These are phyloP conservation scores for Strigamia crassipes DNA, from an alignment of 2,888 invertebrate genomes.

Conservation along the genomic window DNA sequence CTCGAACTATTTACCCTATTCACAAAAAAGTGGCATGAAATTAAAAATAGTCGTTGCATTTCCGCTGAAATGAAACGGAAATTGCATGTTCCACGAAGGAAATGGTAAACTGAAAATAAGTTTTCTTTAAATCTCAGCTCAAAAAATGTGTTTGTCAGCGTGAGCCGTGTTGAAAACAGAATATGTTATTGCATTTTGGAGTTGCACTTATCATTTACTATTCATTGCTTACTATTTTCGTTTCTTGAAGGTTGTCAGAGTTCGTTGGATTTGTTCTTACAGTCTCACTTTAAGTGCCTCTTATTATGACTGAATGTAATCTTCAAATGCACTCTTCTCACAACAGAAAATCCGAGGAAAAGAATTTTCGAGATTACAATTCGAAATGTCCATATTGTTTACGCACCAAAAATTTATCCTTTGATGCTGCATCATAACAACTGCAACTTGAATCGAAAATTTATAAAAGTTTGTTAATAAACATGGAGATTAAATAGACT, in stretches of 20 bases:
- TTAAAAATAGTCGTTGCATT: neutral
- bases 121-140: neutral
- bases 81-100: neutral
- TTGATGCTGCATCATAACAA: neutral
- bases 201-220: constrained; percentile 27
- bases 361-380: neutral
- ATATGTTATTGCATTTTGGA: neutral
- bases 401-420: neutral
- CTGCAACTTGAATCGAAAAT: neutral
- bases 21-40: neutral
- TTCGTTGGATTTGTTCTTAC: constrained; percentile 11
- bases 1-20: neutral
- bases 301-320: constrained; percentile 35
- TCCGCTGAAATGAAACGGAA: neutral
- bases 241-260: neutral
- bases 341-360: neutral
- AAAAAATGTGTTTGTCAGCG: constrained; percentile 35
- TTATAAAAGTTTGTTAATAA: too few relatives aligned
- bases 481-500: too few relatives aligned
- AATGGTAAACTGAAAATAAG: neutral
- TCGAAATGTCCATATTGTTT: constrained; percentile 3
- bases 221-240: constrained; percentile 14
- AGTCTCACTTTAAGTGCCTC: constrained; percentile 14
- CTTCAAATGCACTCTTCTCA: constrained; percentile 33
- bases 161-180: constrained; percentile 7